These are phyloP conservation scores for Laodelphax striatellus DNA, from an alignment of 1,140 invertebrate species.

Conservation along the genomic window DNA sequence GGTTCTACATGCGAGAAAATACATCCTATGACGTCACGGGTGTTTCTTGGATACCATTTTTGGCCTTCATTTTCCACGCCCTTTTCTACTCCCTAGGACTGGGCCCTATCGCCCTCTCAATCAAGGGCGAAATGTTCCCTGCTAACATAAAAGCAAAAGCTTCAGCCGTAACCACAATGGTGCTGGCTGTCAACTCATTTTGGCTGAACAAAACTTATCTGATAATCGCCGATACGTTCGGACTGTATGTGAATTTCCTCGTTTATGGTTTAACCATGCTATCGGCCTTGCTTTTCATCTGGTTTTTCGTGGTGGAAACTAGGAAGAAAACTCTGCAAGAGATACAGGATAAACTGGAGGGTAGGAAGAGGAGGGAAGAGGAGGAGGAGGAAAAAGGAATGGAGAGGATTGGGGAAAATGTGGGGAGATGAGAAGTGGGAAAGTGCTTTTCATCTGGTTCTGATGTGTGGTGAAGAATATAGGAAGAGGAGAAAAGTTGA, in stretches of 20 bases:
- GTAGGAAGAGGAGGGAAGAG: background rate
- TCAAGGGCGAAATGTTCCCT: constrained; percentile 17
- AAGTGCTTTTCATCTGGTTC: too few relatives aligned
- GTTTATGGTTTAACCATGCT: constrained; percentile 62
- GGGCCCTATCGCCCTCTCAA: constrained; percentile 9
- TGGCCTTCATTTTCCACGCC: constrained; percentile 12
- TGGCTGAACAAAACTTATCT: constrained; percentile 64
- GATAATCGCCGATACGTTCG: constrained; percentile 42
- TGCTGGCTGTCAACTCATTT: constrained; percentile 29
- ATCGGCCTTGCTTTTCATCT: constrained; percentile 41
- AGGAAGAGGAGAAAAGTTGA: too few relatives aligned
- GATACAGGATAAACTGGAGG: constrained; percentile 42
- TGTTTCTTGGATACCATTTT: constrained; percentile 10
- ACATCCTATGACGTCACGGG: background rate
- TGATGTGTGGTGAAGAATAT: too few relatives aligned
- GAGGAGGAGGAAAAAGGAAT: too few relatives aligned
- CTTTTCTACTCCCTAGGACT: constrained; percentile 15
- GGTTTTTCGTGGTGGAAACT: constrained; percentile 62
- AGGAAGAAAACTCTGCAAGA: constrained; percentile 65
- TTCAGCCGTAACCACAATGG: constrained; percentile 12
- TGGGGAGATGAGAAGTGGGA: too few relatives aligned
- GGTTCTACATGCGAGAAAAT: constrained; percentile 10
- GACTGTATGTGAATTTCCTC: constrained; percentile 58
- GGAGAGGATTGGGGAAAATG: too few relatives aligned
- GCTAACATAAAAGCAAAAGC: constrained; percentile 12